phyloP scores from a whole-genome alignment of 1,140 invertebrate genomes.

The Drosophila serrata region DNA sequence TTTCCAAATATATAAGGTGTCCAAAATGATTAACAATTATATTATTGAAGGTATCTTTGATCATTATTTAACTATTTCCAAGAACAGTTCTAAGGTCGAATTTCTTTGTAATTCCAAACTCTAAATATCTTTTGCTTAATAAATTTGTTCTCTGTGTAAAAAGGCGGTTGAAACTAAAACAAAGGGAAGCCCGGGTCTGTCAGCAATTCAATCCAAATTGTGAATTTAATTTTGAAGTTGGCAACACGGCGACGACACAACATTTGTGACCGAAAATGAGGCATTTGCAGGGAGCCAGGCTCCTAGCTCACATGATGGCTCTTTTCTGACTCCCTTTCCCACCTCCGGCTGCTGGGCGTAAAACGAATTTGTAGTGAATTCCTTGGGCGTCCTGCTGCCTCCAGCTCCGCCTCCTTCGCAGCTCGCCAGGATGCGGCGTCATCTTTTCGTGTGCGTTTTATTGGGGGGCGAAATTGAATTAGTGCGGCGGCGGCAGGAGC shows the following conservation, averaged over 20 bases:
- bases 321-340: neutral
- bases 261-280: slow-evolving; percentile 66
- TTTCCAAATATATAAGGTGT: neutral
- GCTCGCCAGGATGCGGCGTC: slow-evolving; percentile 49
- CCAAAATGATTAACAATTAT: too few relatives aligned
- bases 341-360: slow-evolving; percentile 34
- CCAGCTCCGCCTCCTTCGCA: neutral
- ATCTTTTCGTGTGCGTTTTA: slow-evolving; percentile 72
- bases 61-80: too few relatives aligned
- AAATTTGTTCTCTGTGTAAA: slow-evolving; percentile 1
- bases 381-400: slow-evolving; percentile 32
- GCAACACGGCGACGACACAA: slow-evolving; percentile 54
- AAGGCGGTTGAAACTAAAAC: slow-evolving; percentile 40
- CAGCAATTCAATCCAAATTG: slow-evolving; percentile 72
- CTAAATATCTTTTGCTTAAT: too few relatives aligned
- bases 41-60: neutral
- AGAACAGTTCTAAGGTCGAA: too few relatives aligned
- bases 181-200: slow-evolving; percentile 51
- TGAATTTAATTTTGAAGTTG: slow-evolving; percentile 77
- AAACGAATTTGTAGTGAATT: slow-evolving; percentile 76
- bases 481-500: slow-evolving; percentile 62
- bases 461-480: slow-evolving; percentile 79
- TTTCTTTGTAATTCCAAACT: neutral
- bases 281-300: slow-evolving; percentile 38
- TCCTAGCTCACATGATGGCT: slow-evolving; percentile 34